phyloP scores from a whole-genome alignment of 2,888 invertebrate genomes.

The Polyploca ridens region DNA sequence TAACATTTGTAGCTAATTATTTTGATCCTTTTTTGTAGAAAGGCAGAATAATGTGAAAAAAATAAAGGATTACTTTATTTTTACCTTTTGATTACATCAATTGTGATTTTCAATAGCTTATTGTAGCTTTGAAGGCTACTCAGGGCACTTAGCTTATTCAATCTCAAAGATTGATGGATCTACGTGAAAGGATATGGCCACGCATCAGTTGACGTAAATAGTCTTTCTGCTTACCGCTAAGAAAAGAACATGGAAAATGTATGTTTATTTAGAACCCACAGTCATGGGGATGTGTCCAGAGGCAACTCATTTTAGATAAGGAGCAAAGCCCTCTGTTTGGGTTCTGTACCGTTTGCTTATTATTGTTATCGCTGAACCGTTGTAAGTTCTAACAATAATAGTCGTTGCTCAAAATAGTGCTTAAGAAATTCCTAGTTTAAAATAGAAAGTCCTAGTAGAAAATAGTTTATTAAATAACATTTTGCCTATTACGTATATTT shows the following conservation, averaged over 20 bases:
- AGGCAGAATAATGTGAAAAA: not conserved
- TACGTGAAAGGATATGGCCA: not conserved
- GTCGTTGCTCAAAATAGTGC: slow-evolving; percentile 30
- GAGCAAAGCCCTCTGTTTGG: slow-evolving; percentile 20
- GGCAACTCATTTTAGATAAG: slow-evolving; percentile 50
- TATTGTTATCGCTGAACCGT: slow-evolving; percentile 29
- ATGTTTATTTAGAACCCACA: slow-evolving; percentile 23
- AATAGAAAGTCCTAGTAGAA: too few species aligned
- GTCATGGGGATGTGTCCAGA: slow-evolving; percentile 34
- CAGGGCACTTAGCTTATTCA: slow-evolving; percentile 5
- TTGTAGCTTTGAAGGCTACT: not conserved
- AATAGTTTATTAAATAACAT: not conserved
- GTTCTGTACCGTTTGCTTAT: slow-evolving; percentile 33
- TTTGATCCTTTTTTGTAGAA: not conserved
- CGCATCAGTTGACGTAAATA: not conserved
- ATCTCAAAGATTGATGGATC: slow-evolving; percentile 7
- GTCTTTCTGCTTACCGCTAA: not conserved
- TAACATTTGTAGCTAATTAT: not conserved
- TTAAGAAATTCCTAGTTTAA: slow-evolving; percentile 27
- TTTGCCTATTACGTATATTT: slow-evolving; percentile 14
- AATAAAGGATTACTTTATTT: not conserved
- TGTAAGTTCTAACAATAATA: slow-evolving; percentile 22
- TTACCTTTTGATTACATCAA: too few species aligned
- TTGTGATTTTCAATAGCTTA: not conserved
- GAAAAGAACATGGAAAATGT: not conserved